Base-by-base conservation (phyloP, 2,888 invertebrate species). In the Melieria picta region DNA sequence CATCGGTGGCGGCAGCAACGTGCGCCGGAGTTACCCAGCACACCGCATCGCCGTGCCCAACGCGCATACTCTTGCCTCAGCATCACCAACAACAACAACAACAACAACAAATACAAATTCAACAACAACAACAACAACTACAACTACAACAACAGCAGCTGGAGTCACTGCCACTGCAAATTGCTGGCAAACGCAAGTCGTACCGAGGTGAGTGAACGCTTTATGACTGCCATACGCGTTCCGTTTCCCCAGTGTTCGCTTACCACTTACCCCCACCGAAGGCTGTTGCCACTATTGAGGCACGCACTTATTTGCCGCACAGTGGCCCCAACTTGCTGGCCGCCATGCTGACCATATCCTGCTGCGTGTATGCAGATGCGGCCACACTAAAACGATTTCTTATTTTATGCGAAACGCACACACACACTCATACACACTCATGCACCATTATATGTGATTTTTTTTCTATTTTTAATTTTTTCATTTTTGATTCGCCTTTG, bases 121-220 rank as follows among this genome's bases (percentile, higher is more conserved):
- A 61, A 16, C 68, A 55, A 43, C 72, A 65, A 57, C 72, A 64
- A 52, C 65, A 55, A 43, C 72, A 65, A 57, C 72, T 58, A 52
- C 65, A 30, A 56, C 77, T 66, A 75, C 55, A 65, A 55, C 65
- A 60, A 72, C 92, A 7, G 93, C 93, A 64, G 75, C 92, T 10
- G 93, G 93, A n/a, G 92, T 93, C 80, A 91, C 91, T 42, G 91
- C 92, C 83, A 77, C 91, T 94, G 80, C 90, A 92, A 85, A 91
- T 93, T 81, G 92, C 92, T 79, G 93, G 93, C 80, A 91, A 91
- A 84, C 88, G 92, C 79, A 93, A 93, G 86, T 89, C 93, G 79
- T 90, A 93, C 80, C 90, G 91, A 90, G 93, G 93, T 93, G 88
- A 89, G 90, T 87, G 82, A 50, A 82, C 82, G 80, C 76, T 83